A percentile compares a stretch with the other conserved stretches of the same genome.
These are phyloP conservation scores for Yponomeuta evonymella DNA, from an alignment of 2,888 invertebrate species.

Conservation along the genomic window DNA sequence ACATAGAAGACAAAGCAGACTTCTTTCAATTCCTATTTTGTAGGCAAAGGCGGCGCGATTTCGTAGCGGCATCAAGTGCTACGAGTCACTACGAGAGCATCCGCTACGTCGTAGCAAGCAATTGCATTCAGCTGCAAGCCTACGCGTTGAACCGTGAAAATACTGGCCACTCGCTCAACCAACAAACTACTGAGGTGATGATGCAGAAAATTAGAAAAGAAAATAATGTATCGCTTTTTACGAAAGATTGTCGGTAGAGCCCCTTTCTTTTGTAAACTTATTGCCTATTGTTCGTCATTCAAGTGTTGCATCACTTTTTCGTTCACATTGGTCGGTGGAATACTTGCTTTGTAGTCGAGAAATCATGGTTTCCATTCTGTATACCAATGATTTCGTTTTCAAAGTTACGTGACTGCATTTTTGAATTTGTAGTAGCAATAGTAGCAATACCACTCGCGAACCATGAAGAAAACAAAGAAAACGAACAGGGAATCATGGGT, in stretches of 20 bases:
- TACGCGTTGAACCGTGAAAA: slow-evolving; percentile 14
- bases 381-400: no score
- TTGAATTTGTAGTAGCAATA: no score
- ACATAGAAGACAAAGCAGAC: no score
- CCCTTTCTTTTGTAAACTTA: not conserved
- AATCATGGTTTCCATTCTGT: no score
- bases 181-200: not conserved
- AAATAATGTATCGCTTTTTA: not conserved
- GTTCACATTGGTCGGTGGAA: no score
- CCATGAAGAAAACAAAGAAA: no score
- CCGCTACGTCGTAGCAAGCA: slow-evolving; percentile 15
- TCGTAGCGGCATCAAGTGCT: slow-evolving; percentile 29
- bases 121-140: slow-evolving; percentile 18
- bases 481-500: no score
- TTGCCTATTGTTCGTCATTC: not conserved
- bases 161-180: slow-evolving; percentile 8
- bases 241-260: not conserved
- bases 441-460: no score
- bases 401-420: no score
- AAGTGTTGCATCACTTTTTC: not conserved
- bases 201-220: slow-evolving; percentile 9
- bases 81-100: slow-evolving; percentile 21
- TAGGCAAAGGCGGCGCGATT: not conserved
- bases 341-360: no score
- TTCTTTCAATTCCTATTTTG: no score